Percentiles rank a stretch among this genome's conserved stretches.
These are phyloP conservation scores for Crotalus viridis DNA, from an alignment of 2,113 vertebrate species.

Conservation along the genomic window DNA sequence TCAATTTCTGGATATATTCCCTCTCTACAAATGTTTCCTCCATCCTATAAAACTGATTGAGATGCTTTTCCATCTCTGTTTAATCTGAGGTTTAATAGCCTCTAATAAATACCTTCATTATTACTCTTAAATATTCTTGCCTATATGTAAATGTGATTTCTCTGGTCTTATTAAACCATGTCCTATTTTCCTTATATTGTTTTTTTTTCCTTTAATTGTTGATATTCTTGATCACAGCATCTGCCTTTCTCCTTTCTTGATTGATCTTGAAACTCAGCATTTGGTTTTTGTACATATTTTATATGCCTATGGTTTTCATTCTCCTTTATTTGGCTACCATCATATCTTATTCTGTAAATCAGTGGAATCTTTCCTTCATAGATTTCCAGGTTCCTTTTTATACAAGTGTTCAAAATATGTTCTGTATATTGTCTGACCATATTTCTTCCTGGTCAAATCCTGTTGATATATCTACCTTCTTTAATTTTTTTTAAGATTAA, in stretches of 20 bases:
- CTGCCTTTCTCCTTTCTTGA: not conserved
- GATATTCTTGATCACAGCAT: not conserved
- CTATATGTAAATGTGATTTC: not conserved
- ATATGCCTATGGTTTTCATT: not conserved
- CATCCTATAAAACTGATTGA: not conserved
- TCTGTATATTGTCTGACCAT: not conserved
- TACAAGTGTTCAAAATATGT: not conserved
- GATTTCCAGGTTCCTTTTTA: not conserved
- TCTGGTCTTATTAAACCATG: not conserved
- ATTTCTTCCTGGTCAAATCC: not conserved
- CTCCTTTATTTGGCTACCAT: not conserved
- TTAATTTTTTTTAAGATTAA: not conserved
- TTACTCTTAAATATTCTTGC: not conserved
- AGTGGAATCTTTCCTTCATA: not conserved
- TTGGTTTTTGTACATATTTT: not conserved
- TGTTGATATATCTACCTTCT: not conserved
- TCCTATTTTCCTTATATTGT: not conserved
- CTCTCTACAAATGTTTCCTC: not conserved
- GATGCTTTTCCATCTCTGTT: not conserved
- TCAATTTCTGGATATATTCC: not conserved
- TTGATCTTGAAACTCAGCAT: not conserved
- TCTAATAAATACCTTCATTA: not conserved
- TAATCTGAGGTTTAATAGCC: not conserved
- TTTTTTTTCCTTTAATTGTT: not conserved
- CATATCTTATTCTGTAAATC: not conserved